Base-by-base conservation (phyloP, 1,140 invertebrate genomes). In the Laupala kohalensis region DNA sequence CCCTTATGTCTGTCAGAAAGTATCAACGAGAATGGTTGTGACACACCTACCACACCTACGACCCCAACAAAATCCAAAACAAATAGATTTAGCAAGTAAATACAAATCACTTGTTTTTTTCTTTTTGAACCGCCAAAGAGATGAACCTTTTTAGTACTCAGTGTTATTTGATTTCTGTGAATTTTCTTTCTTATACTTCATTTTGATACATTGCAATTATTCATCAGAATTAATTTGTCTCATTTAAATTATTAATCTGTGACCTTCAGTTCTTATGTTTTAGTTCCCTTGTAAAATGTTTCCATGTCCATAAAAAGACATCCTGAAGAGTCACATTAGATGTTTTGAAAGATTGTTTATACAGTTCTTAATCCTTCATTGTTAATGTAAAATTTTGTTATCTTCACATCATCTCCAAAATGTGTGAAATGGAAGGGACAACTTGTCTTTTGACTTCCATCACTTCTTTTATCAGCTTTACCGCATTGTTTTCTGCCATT, bases 1-100 rank as follows among this genome's bases (percentile, higher is more conserved):
- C 90, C 89, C 30, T 79, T 91, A 78, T 85, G 88, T 81, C 82
- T 91, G 77, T 79, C 78, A 75, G 74, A 75, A 64, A 73, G 64
- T 25, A 78, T 82, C 73, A 81, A 82, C 75, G 85, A 86, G 77
- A 84, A 85, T 74, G 85, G 83, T 25, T 65, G 63, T 24, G 65
- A 53, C 37, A 53, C 37, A 53, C 37, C 37, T 53, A 4, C 37
- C 37, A 53, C 37, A 9, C 37, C 37, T 19, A 53, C 37, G 9
- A 53, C 37, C 37, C 37, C 37, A 2, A 24, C 70, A 24, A 71
- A 30, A 26, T n/a, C n/a, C 23, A 71, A 64, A 65, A 71, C 53
- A 71, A 71, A 71, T 24, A 63, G 70, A 27, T 71, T 28, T 64
- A 71, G 64, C 70, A 71, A 66, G 63, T 71, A 65, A 71, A n/a